A percentile compares a stretch with the other conserved stretches of the same genome.
These are phyloP conservation scores for Poecile atricapillus DNA, from an alignment of 2,113 vertebrate genomes.

Conservation along the genomic window DNA sequence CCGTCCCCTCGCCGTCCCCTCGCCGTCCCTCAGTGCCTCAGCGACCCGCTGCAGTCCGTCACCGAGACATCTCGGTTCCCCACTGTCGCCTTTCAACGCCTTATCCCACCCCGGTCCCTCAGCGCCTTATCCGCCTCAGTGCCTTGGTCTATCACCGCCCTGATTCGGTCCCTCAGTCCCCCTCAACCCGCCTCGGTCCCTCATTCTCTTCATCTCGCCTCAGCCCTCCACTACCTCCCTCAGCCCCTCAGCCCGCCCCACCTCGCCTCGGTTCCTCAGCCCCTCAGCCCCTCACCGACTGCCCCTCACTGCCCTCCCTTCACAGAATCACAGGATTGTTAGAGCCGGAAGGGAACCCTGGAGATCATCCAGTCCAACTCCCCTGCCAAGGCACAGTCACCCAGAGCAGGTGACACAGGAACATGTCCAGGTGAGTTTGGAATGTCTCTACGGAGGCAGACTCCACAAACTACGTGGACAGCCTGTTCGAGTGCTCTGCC, in stretches of 20 bases:
- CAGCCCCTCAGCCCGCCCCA: neutral
- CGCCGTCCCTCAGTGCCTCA: neutral
- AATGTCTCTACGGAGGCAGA: no score
- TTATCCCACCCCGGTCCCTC: neutral
- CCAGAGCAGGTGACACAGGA: neutral
- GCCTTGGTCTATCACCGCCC: neutral
- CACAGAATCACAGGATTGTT: no score
- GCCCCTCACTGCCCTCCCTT: neutral
- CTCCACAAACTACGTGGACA: neutral
- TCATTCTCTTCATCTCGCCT: neutral
- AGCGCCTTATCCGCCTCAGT: neutral
- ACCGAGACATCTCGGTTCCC: accelerated
- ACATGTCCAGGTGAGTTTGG: neutral
- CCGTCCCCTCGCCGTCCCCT: neutral
- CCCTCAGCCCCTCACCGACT: neutral
- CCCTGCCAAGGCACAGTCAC: neutral
- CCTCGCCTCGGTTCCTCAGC: neutral
- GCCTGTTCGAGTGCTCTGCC: neutral
- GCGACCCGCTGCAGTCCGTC: no score
- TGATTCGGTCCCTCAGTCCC: neutral
- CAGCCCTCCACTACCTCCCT: neutral
- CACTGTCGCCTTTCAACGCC: no score
- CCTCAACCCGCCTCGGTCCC: neutral
- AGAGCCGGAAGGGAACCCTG: neutral
- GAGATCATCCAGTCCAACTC: neutral